These are phyloP conservation scores for Cabera pusaria DNA, from an alignment of 2,888 invertebrate genomes.

Conservation along the genomic window DNA sequence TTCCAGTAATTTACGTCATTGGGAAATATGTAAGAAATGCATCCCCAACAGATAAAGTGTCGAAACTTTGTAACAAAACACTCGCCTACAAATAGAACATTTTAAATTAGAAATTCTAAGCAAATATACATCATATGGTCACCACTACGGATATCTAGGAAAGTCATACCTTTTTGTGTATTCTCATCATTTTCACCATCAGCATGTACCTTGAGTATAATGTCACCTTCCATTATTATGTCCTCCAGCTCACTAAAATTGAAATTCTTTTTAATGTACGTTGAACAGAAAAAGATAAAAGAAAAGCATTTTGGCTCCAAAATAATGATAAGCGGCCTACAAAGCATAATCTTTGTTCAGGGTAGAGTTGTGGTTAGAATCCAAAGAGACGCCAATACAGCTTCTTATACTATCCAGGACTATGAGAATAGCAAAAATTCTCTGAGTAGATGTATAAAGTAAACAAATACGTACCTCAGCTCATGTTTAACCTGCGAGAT, in stretches of 20 bases:
- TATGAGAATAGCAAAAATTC: neutral
- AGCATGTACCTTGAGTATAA: slow-evolving; percentile 33
- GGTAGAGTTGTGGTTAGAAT: slow-evolving; percentile 9
- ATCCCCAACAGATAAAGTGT: too few relatives aligned
- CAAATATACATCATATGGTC: too few relatives aligned
- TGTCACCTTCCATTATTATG: slow-evolving; percentile 33
- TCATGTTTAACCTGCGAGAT: slow-evolving; percentile 31
- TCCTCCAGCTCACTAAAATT: slow-evolving; percentile 31
- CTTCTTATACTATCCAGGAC: neutral
- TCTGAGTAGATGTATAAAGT: slow-evolving; percentile 6
- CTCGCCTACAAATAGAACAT: too few relatives aligned
- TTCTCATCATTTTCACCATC: slow-evolving; percentile 27
- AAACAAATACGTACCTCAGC: slow-evolving; percentile 26
- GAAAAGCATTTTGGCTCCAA: too few relatives aligned
- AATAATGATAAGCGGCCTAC: too few relatives aligned
- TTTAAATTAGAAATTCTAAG: too few relatives aligned
- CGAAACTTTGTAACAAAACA: too few relatives aligned
- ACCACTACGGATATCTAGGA: too few relatives aligned
- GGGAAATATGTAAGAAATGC: too few relatives aligned
- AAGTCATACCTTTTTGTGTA: slow-evolving; percentile 19
- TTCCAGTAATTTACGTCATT: too few relatives aligned
- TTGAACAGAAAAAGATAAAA: too few relatives aligned
- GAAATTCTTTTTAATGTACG: neutral
- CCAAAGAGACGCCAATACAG: neutral
- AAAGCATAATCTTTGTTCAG: too few relatives aligned